Conservation (phyloP, 37 sponge, comb jelly and placozoan genomes). For the Chondrosia reniformis region DNA sequence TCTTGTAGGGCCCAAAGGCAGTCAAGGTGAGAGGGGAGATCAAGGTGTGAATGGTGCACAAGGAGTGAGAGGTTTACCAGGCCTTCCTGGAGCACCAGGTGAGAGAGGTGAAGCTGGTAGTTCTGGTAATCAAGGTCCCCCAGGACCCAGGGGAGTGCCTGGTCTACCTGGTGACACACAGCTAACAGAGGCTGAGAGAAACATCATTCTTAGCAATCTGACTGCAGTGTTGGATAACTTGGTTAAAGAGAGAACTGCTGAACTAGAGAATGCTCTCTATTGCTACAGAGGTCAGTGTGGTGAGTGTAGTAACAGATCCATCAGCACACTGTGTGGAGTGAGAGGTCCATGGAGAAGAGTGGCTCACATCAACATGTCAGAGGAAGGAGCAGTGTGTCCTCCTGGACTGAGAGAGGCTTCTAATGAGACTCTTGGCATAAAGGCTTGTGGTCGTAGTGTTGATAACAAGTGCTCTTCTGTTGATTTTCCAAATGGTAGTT, state of each 20-base stretch:
- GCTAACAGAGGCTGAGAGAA: neutral
- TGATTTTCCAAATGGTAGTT: neutral
- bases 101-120: constrained; percentile 21
- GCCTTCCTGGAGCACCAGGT: neutral
- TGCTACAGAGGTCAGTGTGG: neutral
- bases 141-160: neutral
- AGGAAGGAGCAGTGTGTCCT: constrained; percentile 4
- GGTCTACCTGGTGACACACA: neutral
- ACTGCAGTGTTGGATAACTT: too few species aligned
- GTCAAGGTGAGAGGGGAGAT: constrained; percentile 8
- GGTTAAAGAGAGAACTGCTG: neutral
- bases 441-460: neutral
- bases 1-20: neutral
- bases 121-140: neutral
- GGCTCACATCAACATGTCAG: constrained; percentile 15
- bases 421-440: neutral
- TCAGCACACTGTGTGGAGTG: constrained; percentile 11
- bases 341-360: neutral
- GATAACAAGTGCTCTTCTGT: constrained; percentile 8
- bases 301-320: too few species aligned
- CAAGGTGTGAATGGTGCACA: neutral
- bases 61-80: neutral
- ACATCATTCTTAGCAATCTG: neutral
- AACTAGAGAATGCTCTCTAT: neutral
- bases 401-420: neutral